A percentile compares a stretch with the other conserved stretches of the same genome.
These are phyloP conservation scores for Psix sp. DNA, from an alignment of 1,140 invertebrate genomes.

Conservation along the genomic window DNA sequence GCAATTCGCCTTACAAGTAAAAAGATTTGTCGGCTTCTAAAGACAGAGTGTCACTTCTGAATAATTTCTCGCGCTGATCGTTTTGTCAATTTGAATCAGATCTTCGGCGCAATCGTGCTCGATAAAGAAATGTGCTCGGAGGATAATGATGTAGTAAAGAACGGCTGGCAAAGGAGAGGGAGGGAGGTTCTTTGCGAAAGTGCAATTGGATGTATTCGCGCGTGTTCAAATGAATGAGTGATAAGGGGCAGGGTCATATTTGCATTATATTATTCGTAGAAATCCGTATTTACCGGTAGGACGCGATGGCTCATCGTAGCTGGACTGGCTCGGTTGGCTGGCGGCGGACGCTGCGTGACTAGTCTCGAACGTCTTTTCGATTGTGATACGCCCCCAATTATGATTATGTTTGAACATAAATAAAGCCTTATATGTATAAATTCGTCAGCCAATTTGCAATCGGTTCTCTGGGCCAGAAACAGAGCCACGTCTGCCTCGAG, in stretches of 20 bases:
- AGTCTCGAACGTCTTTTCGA: slow-evolving; percentile 30
- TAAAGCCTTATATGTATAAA: too few relatives aligned
- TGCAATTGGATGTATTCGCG: slow-evolving; percentile 48
- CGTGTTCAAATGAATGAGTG: slow-evolving; percentile 41
- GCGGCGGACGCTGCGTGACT: slow-evolving; percentile 11
- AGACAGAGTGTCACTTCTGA: slow-evolving; percentile 22
- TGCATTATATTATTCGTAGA: slow-evolving; percentile 55
- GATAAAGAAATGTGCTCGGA: slow-evolving; percentile 23
- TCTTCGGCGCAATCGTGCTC: slow-evolving; percentile 25
- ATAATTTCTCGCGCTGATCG: slow-evolving; percentile 49
- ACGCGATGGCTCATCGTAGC: slow-evolving; percentile 40
- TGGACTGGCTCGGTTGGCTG: slow-evolving; percentile 3
- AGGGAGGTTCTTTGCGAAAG: slow-evolving; percentile 31
- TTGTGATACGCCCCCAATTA: slow-evolving; percentile 29
- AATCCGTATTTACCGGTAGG: slow-evolving; percentile 48
- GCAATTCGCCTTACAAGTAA: slow-evolving; percentile 8
- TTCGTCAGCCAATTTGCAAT: slow-evolving; percentile 5
- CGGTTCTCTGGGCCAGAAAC: slow-evolving; percentile 1
- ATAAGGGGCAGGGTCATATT: slow-evolving; percentile 49
- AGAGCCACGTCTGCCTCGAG: slow-evolving; percentile 2
- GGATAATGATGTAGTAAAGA: slow-evolving; percentile 32
- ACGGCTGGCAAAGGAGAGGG: not conserved
- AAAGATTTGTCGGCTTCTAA: slow-evolving; percentile 20
- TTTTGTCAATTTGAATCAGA: slow-evolving; percentile 54
- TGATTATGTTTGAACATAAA: slow-evolving; percentile 19